Evolutionary conservation across 2,797 vertebrate species (phyloP).

Genomic region (Oceanodroma leucorhoa): DNA sequence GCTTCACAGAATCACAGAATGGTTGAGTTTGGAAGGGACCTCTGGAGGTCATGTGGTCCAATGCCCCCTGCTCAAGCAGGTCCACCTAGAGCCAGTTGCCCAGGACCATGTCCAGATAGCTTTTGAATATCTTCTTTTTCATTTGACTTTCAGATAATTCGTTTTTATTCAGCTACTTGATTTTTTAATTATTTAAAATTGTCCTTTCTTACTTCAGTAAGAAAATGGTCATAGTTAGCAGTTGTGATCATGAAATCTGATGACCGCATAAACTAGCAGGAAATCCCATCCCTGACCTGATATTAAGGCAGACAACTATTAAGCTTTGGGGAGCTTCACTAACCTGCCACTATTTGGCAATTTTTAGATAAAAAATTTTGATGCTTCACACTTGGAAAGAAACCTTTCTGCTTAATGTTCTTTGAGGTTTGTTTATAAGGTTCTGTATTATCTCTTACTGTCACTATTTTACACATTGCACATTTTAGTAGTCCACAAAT

Average conservation of each 20-base stretch:
- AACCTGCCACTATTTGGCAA: neutral
- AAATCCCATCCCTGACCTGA: neutral
- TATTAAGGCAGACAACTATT: neutral
- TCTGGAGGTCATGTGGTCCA: neutral
- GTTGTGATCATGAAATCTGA: neutral
- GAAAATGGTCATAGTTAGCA: neutral
- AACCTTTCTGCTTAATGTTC: neutral
- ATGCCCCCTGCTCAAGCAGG: neutral
- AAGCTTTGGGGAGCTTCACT: neutral
- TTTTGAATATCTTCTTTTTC: neutral
- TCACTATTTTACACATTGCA: neutral
- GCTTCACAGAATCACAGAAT: neutral
- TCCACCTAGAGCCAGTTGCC: neutral
- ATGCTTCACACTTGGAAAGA: neutral
- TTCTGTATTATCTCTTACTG: neutral
- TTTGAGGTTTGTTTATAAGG: neutral
- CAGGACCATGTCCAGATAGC: neutral
- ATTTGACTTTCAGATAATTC: neutral
- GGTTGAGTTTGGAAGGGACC: neutral
- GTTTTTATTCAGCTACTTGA: neutral
- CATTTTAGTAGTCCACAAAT: neutral
- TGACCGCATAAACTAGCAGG: neutral
- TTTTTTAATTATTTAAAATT: neutral
- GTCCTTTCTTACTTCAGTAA: neutral
- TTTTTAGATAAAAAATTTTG: neutral